Evolutionary conservation across 2,797 vertebrate species (phyloP), one percentile per base, ranked within the genome.

Genomic region (Coracias cyanogaster): DNA sequence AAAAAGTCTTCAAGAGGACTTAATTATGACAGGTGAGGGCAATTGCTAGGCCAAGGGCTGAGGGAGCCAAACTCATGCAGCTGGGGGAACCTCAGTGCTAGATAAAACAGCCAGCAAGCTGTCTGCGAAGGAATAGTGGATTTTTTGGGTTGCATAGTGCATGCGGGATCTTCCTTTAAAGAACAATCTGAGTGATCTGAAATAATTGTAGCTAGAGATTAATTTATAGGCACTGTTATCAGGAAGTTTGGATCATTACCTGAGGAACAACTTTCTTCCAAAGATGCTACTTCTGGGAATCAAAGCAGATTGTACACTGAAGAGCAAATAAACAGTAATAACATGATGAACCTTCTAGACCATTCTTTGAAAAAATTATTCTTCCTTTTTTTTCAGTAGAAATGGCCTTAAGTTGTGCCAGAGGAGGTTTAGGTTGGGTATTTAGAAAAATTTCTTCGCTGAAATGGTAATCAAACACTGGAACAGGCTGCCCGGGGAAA

Each of bases 311-410:
- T 72, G 54, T 80, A 54, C 9, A 18, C 22, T 51, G 55, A 70
- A 73, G 26, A 73, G 15, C 18, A 80, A 29, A 61, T 61, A 20
- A 79, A 60, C 6, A 35, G 29, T 41, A 69, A 13, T 17, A 52
- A 43, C 13, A 31, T 3, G 3, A 48, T 5, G 8, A 33, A 41
- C 1, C 12, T 7, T 18, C 19, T 45, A 24, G 10, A 7, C 9
- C 69, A 16, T 25, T 61, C 54, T 51, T 37, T 7, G 0, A 13
- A 64, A 55, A 25, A 2, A 29, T 19, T 35, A 16, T 25, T 33
- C 17, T 39, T 71, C 6, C 19, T 78, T 1, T 3, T 57, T 80
- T 54, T 18, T 29, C 18, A 62, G 3, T 70, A 43, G 61, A 80
- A 71, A 45, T 45, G 15, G 14, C 43, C 43, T 45, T 18, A 45